phyloP scores from a whole-genome alignment of 1,140 invertebrate species.

The Pseudachorutes palmiensis region DNA sequence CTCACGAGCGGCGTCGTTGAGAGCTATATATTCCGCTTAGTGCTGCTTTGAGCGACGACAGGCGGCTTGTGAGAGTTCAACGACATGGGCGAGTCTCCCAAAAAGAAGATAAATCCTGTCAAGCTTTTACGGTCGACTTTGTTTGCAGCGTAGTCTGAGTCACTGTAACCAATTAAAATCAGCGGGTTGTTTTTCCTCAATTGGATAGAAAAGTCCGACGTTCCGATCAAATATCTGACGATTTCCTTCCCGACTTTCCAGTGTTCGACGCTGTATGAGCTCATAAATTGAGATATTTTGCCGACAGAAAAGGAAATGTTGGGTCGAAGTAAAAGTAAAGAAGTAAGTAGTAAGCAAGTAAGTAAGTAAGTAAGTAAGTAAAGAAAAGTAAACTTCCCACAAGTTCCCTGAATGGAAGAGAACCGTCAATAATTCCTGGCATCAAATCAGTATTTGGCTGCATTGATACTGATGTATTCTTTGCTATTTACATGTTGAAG shows the following conservation, averaged over 20 bases:
- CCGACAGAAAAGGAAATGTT: slow-evolving; percentile 45
- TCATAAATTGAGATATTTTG: slow-evolving; percentile 45
- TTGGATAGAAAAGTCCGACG: not conserved
- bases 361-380: slow-evolving; percentile 41
- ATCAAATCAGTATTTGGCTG: no score
- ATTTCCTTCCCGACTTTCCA: slow-evolving; percentile 45
- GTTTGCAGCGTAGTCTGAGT: slow-evolving; percentile 15
- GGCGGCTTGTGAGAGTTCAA: slow-evolving; percentile 37
- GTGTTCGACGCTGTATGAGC: slow-evolving; percentile 40
- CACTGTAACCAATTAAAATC: not conserved
- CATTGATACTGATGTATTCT: no score
- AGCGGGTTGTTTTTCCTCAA: not conserved
- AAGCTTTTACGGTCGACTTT: slow-evolving; percentile 20
- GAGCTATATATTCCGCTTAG: not conserved
- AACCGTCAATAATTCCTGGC: not conserved
- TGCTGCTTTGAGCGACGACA: slow-evolving; percentile 33
- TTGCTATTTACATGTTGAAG: no score
- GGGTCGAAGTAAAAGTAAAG: no score
- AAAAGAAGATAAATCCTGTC: slow-evolving; percentile 31
- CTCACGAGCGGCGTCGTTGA: not conserved
- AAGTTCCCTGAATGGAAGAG: slow-evolving; percentile 40
- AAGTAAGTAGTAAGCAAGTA: no score
- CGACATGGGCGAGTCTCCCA: slow-evolving; percentile 37
- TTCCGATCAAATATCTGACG: slow-evolving; percentile 43
- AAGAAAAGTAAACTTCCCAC: slow-evolving; percentile 45